A percentile compares a stretch with the other conserved stretches of the same genome.
These are phyloP conservation scores for Mus minutoides DNA, from an alignment of 2,797 vertebrate species.

Conservation along the genomic window DNA sequence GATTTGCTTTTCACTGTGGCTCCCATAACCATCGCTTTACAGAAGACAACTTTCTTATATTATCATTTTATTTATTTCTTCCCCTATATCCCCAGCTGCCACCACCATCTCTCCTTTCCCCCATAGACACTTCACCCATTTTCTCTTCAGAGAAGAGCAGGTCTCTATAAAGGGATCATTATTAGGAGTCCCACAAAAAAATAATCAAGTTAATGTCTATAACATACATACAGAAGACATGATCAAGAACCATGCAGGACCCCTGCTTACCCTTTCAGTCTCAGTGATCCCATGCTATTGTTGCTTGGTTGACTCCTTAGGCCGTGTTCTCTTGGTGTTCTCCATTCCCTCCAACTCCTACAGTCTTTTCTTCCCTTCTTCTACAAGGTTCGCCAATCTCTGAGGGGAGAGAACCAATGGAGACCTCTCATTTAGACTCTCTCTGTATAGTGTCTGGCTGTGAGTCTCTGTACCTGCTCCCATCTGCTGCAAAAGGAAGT, in stretches of 20 bases:
- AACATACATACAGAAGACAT: neutral
- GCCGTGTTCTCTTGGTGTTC: neutral
- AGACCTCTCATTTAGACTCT: neutral
- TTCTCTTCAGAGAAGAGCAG: neutral
- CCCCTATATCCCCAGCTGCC: rapidly evolving
- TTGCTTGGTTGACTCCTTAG: neutral
- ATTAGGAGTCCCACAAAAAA: neutral
- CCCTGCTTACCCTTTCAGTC: neutral
- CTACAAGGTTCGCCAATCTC: neutral
- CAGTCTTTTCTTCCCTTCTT: neutral
- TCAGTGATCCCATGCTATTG: neutral
- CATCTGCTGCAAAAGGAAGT: neutral
- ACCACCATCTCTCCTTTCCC: rapidly evolving
- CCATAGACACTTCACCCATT: neutral
- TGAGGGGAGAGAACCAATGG: neutral
- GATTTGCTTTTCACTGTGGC: neutral
- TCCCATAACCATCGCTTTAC: neutral
- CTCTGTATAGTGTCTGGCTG: neutral
- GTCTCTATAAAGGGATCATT: neutral
- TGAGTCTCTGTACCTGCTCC: neutral
- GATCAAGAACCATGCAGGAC: neutral
- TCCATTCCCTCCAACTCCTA: neutral
- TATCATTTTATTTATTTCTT: neutral
- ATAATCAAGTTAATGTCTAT: neutral
- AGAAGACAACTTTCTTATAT: neutral